A percentile compares a stretch with the other conserved stretches of the same genome.
Conservation (phyloP, 2,113 vertebrate genomes). For the Muscicapa adusta region DNA sequence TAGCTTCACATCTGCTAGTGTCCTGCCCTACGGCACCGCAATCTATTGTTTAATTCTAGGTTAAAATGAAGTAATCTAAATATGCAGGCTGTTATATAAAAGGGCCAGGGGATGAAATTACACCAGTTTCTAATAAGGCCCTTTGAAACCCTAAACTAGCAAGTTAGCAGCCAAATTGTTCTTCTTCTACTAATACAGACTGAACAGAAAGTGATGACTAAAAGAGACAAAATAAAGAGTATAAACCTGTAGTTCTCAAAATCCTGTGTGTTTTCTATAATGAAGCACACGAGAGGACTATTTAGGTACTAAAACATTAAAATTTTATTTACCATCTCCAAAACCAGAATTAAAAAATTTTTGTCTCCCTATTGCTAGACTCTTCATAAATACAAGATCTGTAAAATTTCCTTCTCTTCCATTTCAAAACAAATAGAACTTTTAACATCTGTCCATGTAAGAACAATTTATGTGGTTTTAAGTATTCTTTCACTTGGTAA, state of each 20-base stretch:
- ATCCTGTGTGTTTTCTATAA: background rate
- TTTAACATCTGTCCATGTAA: background rate
- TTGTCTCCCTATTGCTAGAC: background rate
- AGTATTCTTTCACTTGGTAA: background rate
- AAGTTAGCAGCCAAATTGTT: conserved; percentile 83
- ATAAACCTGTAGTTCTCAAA: background rate
- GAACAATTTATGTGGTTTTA: background rate
- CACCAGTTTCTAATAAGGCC: conserved; percentile 86
- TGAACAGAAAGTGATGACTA: conserved; percentile 79
- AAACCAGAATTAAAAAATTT: background rate
- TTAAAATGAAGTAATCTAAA: conserved; percentile 81
- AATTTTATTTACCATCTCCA: background rate
- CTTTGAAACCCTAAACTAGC: conserved; percentile 85
- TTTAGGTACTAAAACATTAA: background rate
- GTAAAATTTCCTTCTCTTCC: background rate
- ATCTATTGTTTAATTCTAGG: conserved; percentile 81
- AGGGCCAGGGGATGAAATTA: conserved; percentile 85
- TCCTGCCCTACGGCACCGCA: conserved; percentile 48
- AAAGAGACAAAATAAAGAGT: conserved; percentile 45
- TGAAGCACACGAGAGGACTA: background rate
- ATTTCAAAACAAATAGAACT: background rate
- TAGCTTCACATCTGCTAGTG: conserved; percentile 25
- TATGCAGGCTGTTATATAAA: conserved; percentile 74
- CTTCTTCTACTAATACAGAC: conserved; percentile 79
- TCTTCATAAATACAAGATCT: background rate